These are phyloP conservation scores for Stratiomys singularior DNA, from an alignment of 2,888 invertebrate genomes.

Conservation along the genomic window DNA sequence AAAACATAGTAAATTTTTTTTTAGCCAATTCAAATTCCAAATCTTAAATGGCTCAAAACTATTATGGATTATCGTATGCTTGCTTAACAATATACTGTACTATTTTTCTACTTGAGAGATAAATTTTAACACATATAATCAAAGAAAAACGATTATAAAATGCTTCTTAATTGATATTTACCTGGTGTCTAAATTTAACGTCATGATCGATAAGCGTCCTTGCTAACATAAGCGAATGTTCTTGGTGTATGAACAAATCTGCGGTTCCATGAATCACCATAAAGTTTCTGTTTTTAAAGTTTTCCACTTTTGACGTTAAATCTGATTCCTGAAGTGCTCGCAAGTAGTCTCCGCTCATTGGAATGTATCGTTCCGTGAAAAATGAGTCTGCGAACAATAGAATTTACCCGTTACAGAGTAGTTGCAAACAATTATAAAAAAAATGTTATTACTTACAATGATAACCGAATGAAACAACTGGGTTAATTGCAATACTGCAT, in stretches of 20 bases:
- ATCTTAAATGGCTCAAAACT: no score
- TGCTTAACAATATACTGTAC: no score
- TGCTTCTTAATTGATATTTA: no score
- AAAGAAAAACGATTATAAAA: no score
- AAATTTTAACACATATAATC: no score
- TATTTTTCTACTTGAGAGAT: no score
- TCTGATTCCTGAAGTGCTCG: slow-evolving; percentile 81
- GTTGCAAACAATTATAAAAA: neutral
- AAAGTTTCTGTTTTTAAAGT: slow-evolving; percentile 75
- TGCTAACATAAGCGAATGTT: slow-evolving; percentile 86
- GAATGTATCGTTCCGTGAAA: slow-evolving; percentile 91
- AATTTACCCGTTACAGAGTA: neutral
- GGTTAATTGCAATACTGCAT: slow-evolving; percentile 88
- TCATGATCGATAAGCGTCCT: slow-evolving; percentile 83
- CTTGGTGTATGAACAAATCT: slow-evolving; percentile 86
- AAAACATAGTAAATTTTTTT: no score
- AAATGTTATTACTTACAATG: slow-evolving; percentile 75
- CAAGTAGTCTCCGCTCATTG: slow-evolving; percentile 76
- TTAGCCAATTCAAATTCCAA: no score
- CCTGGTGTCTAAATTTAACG: slow-evolving; percentile 86
- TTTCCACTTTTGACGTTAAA: slow-evolving; percentile 80
- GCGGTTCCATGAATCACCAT: slow-evolving; percentile 84
- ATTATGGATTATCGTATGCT: no score
- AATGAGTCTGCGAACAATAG: slow-evolving; percentile 74
- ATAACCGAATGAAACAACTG: slow-evolving; percentile 84